These are phyloP conservation scores for Sebastes hubbsi DNA, from an alignment of 2,797 vertebrate species.

Conservation along the genomic window DNA sequence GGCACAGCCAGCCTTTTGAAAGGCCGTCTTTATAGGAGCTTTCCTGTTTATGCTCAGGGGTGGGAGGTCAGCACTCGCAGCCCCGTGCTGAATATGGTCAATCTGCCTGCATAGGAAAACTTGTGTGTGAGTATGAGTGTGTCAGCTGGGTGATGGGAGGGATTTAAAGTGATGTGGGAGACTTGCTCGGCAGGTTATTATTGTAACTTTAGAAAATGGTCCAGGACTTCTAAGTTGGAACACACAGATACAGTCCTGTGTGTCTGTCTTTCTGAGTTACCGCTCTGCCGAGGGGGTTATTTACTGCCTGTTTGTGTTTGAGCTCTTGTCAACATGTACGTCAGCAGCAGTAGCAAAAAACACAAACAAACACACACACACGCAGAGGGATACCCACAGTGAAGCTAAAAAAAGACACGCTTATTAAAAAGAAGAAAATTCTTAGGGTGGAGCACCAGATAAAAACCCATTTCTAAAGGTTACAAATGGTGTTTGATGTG, in stretches of 20 bases:
- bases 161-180: slow-evolving; percentile 47
- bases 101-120: slow-evolving; percentile 69
- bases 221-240: slow-evolving; percentile 11
- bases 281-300: slow-evolving; percentile 16
- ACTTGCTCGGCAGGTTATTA: slow-evolving; percentile 50
- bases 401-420: slow-evolving; percentile 11
- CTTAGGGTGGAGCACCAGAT: background rate
- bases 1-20: slow-evolving; percentile 80
- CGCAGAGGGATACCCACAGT: background rate
- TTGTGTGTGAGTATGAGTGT: slow-evolving; percentile 36
- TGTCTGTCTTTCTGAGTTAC: slow-evolving; percentile 9
- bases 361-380: slow-evolving; percentile 15
- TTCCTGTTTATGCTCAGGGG: slow-evolving; percentile 81
- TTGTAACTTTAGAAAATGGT: slow-evolving; percentile 55
- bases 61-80: slow-evolving; percentile 78
- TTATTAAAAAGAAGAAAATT: background rate
- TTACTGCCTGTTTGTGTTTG: slow-evolving; percentile 33
- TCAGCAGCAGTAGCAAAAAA: slow-evolving; percentile 32
- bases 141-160: slow-evolving; percentile 43
- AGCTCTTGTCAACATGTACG: slow-evolving; percentile 34
- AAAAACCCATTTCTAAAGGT: background rate
- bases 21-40: slow-evolving; percentile 80
- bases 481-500: slow-evolving; percentile 12
- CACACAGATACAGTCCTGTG: slow-evolving; percentile 34
- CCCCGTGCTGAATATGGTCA: slow-evolving; percentile 75